These are phyloP conservation scores for Xenopus petersii DNA, from an alignment of 2,797 vertebrate species.

Conservation along the genomic window DNA sequence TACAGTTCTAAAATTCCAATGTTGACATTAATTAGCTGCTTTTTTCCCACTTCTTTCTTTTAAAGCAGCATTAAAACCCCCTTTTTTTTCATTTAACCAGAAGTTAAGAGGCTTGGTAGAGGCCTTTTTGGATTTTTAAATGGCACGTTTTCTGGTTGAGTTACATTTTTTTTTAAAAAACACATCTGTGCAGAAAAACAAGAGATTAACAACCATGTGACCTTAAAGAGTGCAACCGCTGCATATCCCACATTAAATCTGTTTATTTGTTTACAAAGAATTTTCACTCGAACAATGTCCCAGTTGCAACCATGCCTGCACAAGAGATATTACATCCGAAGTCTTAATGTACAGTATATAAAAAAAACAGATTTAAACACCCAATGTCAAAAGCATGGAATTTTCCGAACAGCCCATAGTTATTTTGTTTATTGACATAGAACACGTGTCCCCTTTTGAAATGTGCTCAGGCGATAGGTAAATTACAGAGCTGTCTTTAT, in stretches of 20 bases:
- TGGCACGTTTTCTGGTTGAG: conserved; percentile 3
- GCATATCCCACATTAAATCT: conserved; percentile 15
- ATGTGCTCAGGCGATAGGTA: conserved; percentile 29
- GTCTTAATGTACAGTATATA: conserved; percentile 35
- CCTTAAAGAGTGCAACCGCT: conserved; percentile 28
- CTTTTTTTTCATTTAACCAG: conserved; percentile 8
- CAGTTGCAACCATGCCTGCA: conserved; percentile 37
- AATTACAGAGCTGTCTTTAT: conserved; percentile 34
- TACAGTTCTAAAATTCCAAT: conserved; percentile 11
- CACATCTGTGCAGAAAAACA: conserved; percentile 6
- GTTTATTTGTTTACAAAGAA: conserved; percentile 43
- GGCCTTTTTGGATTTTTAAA: conserved; percentile 7
- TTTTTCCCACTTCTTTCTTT: conserved; percentile 10
- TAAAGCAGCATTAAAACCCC: too few relatives aligned
- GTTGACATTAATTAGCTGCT: conserved; percentile 29
- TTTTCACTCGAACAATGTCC: conserved; percentile 35
- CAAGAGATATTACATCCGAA: conserved; percentile 42
- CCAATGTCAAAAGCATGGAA: conserved; percentile 37
- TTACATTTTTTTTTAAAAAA: not conserved
- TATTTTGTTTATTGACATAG: conserved; percentile 28
- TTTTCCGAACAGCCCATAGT: conserved; percentile 33
- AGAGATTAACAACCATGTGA: conserved; percentile 22
- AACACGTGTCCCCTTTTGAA: conserved; percentile 32
- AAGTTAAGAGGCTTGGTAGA: not conserved
- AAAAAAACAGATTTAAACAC: conserved; percentile 33